These are phyloP conservation scores for Loriculus beryllinus DNA, from an alignment of 2,797 vertebrate genomes.

Conservation along the genomic window DNA sequence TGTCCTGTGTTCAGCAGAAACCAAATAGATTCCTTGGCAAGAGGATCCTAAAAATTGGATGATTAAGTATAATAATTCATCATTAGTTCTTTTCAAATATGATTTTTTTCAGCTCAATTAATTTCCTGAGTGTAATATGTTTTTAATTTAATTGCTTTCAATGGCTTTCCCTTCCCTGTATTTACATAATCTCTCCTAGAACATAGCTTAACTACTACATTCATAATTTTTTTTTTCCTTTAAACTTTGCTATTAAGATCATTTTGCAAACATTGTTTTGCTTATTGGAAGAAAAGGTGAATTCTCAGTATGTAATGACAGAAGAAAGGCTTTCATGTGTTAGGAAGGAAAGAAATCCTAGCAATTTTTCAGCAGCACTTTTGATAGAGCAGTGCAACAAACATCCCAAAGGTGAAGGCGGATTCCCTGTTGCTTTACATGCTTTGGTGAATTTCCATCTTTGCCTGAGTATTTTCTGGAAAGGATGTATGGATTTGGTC, in stretches of 20 bases:
- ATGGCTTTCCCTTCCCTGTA: neutral
- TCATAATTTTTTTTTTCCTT: neutral
- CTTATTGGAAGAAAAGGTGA: neutral
- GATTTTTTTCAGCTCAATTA: neutral
- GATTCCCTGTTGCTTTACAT: neutral
- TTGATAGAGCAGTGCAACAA: neutral
- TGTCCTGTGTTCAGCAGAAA: neutral
- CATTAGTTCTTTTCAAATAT: neutral
- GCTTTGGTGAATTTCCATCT: neutral
- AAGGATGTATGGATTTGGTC: neutral
- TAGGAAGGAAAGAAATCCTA: neutral
- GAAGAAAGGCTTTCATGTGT: neutral
- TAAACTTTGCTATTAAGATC: neutral
- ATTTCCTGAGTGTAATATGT: neutral
- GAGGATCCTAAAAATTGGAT: neutral
- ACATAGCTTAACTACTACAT: neutral
- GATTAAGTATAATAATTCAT: neutral
- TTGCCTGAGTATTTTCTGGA: neutral
- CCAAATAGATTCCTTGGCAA: neutral
- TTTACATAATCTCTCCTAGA: neutral
- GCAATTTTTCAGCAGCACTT: neutral
- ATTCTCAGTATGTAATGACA: neutral
- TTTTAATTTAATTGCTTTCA: neutral
- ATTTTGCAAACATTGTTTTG: neutral
- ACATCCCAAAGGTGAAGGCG: neutral